Evolutionary conservation across 92 coral and sea anemone genomes (phyloP).

Genomic region (Plumapathes pennacea): DNA sequence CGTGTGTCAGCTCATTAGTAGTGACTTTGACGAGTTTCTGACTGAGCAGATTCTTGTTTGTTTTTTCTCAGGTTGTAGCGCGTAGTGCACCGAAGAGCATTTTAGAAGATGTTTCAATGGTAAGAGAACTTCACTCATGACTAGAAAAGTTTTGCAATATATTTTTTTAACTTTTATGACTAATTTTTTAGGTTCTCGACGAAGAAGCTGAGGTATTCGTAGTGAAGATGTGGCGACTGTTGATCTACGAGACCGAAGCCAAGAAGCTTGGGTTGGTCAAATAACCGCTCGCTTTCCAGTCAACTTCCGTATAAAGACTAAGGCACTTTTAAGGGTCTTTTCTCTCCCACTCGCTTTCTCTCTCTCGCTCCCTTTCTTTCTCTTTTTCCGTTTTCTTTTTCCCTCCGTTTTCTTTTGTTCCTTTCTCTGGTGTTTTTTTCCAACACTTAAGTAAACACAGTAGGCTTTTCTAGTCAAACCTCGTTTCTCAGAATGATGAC

Average conservation of each 20-base stretch:
- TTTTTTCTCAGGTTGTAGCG: conserved; percentile 70
- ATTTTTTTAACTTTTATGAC: background rate
- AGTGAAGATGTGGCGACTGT: conserved; percentile 99
- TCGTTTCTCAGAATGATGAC: too few relatives aligned
- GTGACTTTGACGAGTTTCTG: background rate
- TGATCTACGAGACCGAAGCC: conserved; percentile 98
- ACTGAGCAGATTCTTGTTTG: background rate
- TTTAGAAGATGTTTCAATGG: conserved; percentile 98
- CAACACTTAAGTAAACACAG: too few relatives aligned
- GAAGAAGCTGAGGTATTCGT: conserved; percentile 99
- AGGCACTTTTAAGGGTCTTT: too few relatives aligned
- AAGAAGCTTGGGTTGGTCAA: conserved; percentile 99
- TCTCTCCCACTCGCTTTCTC: too few relatives aligned
- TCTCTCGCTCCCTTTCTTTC: too few relatives aligned
- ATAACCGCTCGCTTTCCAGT: too few relatives aligned
- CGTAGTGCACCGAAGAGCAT: conserved; percentile 91
- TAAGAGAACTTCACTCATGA: conserved; percentile 22
- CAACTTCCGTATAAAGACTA: too few relatives aligned
- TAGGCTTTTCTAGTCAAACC: too few relatives aligned
- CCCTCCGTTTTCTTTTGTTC: background rate
- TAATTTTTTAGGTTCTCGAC: conserved; percentile 74
- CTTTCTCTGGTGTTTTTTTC: background rate
- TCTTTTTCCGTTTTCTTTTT: background rate
- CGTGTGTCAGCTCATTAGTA: too few relatives aligned
- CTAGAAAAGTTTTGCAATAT: too few relatives aligned